phyloP scores from a whole-genome alignment of 2,888 invertebrate genomes.

The Xylocampa areola region DNA sequence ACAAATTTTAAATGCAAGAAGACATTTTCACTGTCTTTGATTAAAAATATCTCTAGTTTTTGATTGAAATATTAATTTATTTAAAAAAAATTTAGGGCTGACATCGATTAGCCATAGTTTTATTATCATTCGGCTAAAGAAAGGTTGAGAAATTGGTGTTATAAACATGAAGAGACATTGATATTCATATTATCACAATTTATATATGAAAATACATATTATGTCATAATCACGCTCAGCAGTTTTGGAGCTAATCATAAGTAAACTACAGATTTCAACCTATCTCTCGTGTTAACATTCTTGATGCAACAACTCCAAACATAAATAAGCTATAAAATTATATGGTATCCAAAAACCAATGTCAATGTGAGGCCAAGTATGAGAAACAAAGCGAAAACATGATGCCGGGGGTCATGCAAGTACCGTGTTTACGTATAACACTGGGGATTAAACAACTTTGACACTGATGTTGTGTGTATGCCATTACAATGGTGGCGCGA shows the following conservation, averaged over 20 bases:
- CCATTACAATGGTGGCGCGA: too few species aligned
- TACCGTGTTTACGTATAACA: conserved; percentile 5
- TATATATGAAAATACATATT: too few species aligned
- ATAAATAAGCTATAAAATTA: conserved; percentile 47
- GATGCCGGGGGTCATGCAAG: conserved; percentile 32
- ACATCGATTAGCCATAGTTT: conserved; percentile 32
- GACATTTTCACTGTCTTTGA: neutral
- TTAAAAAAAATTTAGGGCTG: conserved; percentile 18
- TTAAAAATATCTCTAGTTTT: conserved; percentile 3
- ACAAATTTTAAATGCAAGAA: neutral
- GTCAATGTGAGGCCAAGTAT: conserved; percentile 45
- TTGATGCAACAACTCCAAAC: conserved; percentile 32
- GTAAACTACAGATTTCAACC: conserved; percentile 37
- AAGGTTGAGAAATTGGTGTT: too few species aligned
- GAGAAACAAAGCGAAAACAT: conserved; percentile 28
- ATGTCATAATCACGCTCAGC: conserved; percentile 1
- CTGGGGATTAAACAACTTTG: conserved; percentile 33
- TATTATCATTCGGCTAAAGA: neutral
- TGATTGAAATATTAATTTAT: conserved; percentile 17
- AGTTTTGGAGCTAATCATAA: neutral
- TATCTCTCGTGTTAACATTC: conserved; percentile 28
- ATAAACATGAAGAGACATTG: neutral
- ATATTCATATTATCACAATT: too few species aligned
- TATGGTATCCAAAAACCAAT: conserved; percentile 53
- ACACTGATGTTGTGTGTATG: too few species aligned